phyloP scores from a whole-genome alignment of 2,888 invertebrate genomes.

The Lomographa bimaculata region DNA sequence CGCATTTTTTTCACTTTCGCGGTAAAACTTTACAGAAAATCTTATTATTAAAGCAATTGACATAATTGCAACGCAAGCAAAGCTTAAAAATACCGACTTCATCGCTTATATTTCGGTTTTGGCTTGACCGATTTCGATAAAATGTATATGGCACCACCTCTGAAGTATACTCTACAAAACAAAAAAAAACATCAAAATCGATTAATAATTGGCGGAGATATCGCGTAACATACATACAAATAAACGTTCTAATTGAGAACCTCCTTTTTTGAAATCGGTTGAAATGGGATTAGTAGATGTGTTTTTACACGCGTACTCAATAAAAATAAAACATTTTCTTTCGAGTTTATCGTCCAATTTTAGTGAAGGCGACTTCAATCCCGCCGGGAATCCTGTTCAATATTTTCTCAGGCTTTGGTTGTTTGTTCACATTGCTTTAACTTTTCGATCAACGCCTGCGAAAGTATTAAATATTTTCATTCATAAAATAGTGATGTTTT shows the following conservation, averaged over 20 bases:
- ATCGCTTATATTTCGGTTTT: too few relatives aligned
- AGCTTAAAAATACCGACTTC: too few relatives aligned
- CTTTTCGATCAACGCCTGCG: conserved; percentile 27
- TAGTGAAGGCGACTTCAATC: conserved; percentile 60
- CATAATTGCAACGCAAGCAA: too few relatives aligned
- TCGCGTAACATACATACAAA: too few relatives aligned
- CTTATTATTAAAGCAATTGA: too few relatives aligned
- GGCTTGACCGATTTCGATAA: too few relatives aligned
- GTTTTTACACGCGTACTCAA: conserved; percentile 31
- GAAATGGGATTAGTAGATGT: conserved; percentile 39
- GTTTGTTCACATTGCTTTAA: conserved; percentile 39
- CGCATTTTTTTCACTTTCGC: too few relatives aligned
- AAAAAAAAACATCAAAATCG: conserved; percentile 46
- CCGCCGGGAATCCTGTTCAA: conserved; percentile 67
- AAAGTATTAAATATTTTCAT: conserved; percentile 5
- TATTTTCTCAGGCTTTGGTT: conserved; percentile 56
- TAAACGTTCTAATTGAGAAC: too few relatives aligned
- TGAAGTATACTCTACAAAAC: conserved; percentile 22
- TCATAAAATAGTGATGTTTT: too few relatives aligned
- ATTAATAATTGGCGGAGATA: conserved; percentile 51
- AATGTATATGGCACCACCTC: too few relatives aligned
- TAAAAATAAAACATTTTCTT: conserved; percentile 59
- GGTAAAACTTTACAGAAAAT: too few relatives aligned
- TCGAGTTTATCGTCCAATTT: conserved; percentile 70
- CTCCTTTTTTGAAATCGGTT: too few relatives aligned